Base-by-base conservation (phyloP, 1,140 invertebrate genomes). In the Luehdorfia chinensis region DNA sequence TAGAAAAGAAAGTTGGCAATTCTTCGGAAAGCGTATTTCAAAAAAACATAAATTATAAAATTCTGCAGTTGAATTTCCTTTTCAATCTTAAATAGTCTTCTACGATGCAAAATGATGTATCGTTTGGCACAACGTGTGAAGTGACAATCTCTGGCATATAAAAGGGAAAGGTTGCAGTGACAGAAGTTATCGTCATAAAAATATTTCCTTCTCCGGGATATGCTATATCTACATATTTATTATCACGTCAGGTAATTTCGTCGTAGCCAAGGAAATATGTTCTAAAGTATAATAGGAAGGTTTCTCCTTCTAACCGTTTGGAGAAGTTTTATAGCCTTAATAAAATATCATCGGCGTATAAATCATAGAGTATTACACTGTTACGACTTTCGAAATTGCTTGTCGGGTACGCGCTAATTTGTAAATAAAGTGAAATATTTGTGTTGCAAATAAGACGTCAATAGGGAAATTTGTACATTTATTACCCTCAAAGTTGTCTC, bases 341-440 rank as follows among this genome's bases (percentile, higher is more conserved):
- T 81, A 78, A 74, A 80, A 75, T 70, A 78, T 68, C 60, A 72
- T 72, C 61, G 66, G 49, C 30, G 39, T 58, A 74, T 76, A 75
- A 73, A 76, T 78, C 67, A 75, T 41, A 32, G 34, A 33, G 63
- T 68, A 64, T 70, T 71, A 68, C 48, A 51, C 49, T 55, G 59
- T 56, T 68, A 56, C 58, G 36, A 63, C 50, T 64, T 64, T 51
- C 59, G 48, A 73, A 71, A 73, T 71, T 71, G 60, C 56, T 50
- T 13, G 31, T 34, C 48, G 28, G 47, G 41, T 47, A 33, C 32
- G 19, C 34, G 47, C 53, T 57, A 58, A 55, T 62, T 62, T 62
- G 47, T 53, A 48, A 46, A 48, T 47, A 43, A 43, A 43, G 14
- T 43, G 37, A 43, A 43, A 30, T 43, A 43, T 43, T 15, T 16